Conservation (phyloP, 2,113 vertebrate genomes). For the Tragelaphus buxtoni region DNA sequence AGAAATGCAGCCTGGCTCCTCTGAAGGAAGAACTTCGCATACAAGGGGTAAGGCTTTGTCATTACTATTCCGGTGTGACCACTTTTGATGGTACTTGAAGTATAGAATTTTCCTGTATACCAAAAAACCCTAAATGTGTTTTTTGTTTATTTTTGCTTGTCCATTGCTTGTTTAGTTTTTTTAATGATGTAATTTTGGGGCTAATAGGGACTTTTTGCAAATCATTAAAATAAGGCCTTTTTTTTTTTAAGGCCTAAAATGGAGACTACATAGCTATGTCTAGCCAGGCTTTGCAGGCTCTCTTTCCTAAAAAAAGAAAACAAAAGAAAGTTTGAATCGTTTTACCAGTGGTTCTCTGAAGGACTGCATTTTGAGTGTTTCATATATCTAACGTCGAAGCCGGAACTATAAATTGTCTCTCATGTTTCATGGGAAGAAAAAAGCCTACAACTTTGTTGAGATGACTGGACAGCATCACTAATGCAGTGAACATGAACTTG, state of each 20-base stretch:
- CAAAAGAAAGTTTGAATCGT: neutral
- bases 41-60: constrained; percentile 88
- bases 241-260: neutral
- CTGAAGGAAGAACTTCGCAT: constrained; percentile 96
- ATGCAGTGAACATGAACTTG: neutral
- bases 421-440: neutral
- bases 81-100: neutral
- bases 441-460: neutral
- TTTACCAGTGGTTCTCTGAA: constrained; percentile 25
- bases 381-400: neutral
- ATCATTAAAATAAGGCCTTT: neutral
- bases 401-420: neutral
- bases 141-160: neutral
- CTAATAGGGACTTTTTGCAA: neutral
- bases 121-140: neutral
- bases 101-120: neutral
- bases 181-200: neutral
- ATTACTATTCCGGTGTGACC: neutral
- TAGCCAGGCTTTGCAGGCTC: neutral
- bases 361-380: neutral
- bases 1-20: constrained; percentile 96
- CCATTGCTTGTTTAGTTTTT: neutral
- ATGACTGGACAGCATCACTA: neutral
- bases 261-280: neutral
- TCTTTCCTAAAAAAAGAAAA: neutral